Percentiles rank a stretch among this genome's conserved stretches.
These are phyloP conservation scores for Adelognathus sp. DNA, from an alignment of 2,888 invertebrate genomes.

Conservation along the genomic window DNA sequence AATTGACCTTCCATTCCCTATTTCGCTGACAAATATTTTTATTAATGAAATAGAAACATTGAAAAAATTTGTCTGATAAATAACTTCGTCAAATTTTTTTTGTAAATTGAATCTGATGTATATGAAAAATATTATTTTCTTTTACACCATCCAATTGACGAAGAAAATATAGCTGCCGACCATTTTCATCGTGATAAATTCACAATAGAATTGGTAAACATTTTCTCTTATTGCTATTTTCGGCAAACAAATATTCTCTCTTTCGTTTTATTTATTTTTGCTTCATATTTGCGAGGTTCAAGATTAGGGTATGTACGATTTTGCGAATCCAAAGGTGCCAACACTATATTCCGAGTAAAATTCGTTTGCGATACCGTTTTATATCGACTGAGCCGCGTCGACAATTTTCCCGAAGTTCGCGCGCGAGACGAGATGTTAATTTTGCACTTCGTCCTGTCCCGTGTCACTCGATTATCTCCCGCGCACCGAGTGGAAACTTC, in stretches of 20 bases:
- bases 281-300: neutral
- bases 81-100: neutral
- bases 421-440: constrained; percentile 62
- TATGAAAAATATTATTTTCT: neutral
- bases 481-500: constrained; percentile 42
- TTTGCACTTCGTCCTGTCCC: constrained; percentile 52
- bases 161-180: no score
- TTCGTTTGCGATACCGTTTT: neutral
- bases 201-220: neutral
- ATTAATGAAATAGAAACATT: no score
- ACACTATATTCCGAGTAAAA: neutral
- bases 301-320: neutral
- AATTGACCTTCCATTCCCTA: no score
- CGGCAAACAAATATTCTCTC: neutral
- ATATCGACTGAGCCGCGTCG: neutral
- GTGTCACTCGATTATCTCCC: constrained; percentile 61
- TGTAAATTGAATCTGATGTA: no score
- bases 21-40: no score
- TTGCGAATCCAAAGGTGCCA: neutral
- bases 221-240: neutral
- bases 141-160: neutral
- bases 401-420: constrained; percentile 31
- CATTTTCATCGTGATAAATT: no score
- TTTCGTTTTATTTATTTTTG: no score
- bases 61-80: neutral